Percentiles rank a stretch among this genome's conserved stretches.
Conservation (phyloP, 2,888 invertebrate genomes). For the Oscheius sp. region DNA sequence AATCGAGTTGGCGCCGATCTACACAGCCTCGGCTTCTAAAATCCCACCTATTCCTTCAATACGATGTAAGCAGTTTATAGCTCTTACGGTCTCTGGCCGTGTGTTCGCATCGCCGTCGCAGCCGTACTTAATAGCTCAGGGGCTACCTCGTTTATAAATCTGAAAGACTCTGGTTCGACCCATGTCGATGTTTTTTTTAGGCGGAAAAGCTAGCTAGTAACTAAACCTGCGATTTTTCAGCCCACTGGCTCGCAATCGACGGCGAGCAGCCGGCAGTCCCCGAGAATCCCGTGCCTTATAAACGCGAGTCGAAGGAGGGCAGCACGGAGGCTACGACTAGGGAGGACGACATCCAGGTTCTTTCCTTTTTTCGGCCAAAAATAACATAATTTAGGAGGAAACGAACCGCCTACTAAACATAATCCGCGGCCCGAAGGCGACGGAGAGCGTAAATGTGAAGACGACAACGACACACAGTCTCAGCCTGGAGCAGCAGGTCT, state of each 20-base stretch:
- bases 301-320: neutral
- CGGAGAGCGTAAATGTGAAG: slow-evolving; percentile 60
- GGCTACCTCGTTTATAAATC: too few species aligned
- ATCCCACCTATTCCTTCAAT: slow-evolving; percentile 23
- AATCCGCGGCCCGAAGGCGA: slow-evolving; percentile 6
- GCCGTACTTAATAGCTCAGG: neutral
- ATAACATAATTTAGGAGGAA: slow-evolving; percentile 16
- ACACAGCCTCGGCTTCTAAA: slow-evolving; percentile 19
- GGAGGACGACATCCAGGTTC: slow-evolving; percentile 31
- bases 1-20: slow-evolving; percentile 26
- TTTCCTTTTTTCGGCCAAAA: neutral
- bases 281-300: slow-evolving; percentile 81
- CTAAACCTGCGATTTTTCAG: slow-evolving; percentile 34
- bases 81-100: neutral
- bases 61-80: slow-evolving; percentile 7
- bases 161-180: too few species aligned
- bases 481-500: slow-evolving; percentile 66
- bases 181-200: too few species aligned
- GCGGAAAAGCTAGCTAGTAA: too few species aligned
- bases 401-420: slow-evolving; percentile 28
- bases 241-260: slow-evolving; percentile 47
- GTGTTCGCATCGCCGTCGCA: neutral
- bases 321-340: slow-evolving; percentile 15
- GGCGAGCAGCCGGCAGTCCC: slow-evolving; percentile 88
- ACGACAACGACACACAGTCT: slow-evolving; percentile 62